phyloP scores from a whole-genome alignment of 2,113 vertebrate species.

The Otis tarda region DNA sequence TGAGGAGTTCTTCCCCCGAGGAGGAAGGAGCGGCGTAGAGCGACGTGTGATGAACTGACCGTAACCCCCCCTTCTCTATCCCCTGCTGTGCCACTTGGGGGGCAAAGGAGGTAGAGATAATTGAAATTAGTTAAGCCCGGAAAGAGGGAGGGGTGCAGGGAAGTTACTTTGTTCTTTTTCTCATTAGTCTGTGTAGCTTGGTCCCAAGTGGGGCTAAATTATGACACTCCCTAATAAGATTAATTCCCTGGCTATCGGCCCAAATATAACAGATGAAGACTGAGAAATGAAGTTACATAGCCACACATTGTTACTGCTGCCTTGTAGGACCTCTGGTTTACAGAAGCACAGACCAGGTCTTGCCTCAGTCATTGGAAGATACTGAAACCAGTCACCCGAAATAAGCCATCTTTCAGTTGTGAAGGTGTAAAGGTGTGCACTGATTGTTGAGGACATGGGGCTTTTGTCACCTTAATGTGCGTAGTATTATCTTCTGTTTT shows the following conservation, averaged over 20 bases:
- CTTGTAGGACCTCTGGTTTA: background rate
- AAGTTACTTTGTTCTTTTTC: no score
- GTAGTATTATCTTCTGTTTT: background rate
- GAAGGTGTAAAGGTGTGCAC: background rate
- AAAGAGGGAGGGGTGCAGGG: no score
- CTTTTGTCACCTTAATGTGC: background rate
- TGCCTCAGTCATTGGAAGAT: background rate
- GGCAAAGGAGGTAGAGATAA: no score
- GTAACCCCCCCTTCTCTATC: no score
- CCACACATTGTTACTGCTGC: background rate
- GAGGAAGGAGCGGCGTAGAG: no score
- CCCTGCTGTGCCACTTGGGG: no score
- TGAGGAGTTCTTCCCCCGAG: no score
- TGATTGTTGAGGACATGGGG: accelerated
- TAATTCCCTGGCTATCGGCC: background rate
- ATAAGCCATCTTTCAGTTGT: background rate
- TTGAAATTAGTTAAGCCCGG: no score
- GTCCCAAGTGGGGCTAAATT: no score
- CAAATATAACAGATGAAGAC: background rate
- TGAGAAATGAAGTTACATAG: background rate
- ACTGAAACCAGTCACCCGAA: background rate
- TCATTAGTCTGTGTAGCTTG: no score
- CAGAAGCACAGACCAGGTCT: background rate
- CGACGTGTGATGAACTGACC: no score
- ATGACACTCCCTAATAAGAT: background rate